Evolutionary conservation across 30 jellyfish, hydroid and myxozoan genomes (phyloP).

Genomic region (Hydractinia symbiolongicarpus): DNA sequence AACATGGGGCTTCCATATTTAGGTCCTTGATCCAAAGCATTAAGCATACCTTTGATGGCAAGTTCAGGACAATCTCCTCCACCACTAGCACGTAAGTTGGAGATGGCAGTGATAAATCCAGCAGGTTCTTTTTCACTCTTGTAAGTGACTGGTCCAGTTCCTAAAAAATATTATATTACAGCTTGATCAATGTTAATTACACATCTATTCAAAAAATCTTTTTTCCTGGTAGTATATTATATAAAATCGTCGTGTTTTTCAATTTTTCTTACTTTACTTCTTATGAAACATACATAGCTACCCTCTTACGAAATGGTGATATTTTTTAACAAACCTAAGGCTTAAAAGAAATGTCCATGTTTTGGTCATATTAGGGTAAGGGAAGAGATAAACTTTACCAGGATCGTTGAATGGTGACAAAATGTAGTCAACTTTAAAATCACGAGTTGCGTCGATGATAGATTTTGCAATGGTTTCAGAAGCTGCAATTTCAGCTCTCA

Average conservation of each 20-base stretch:
- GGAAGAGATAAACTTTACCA: slow-evolving; percentile 14
- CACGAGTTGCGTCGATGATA: slow-evolving; percentile 57
- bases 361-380: no score
- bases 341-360: no score
- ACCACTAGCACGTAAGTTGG: slow-evolving; percentile 38
- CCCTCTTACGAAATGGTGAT: no score
- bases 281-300: no score
- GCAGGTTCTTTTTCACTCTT: slow-evolving; percentile 44
- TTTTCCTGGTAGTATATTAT: no score
- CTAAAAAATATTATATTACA: slow-evolving; percentile 23
- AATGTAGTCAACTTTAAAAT: slow-evolving; percentile 59
- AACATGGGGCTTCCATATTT: slow-evolving; percentile 76
- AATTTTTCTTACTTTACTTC: no score
- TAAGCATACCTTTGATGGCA: slow-evolving; percentile 78
- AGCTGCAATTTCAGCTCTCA: slow-evolving; percentile 69
- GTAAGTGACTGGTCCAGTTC: slow-evolving; percentile 64
- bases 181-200: no score
- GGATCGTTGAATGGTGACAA: slow-evolving; percentile 83
- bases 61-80: slow-evolving; percentile 92
- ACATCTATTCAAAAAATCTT: no score
- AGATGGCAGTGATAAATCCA: slow-evolving; percentile 51
- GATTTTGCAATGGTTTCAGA: slow-evolving; percentile 74
- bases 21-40: slow-evolving; percentile 64
- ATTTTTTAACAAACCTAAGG: no score
- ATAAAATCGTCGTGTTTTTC: no score